Base-by-base conservation (phyloP, 2,888 invertebrate genomes). In the Nephrotoma flavescens region DNA sequence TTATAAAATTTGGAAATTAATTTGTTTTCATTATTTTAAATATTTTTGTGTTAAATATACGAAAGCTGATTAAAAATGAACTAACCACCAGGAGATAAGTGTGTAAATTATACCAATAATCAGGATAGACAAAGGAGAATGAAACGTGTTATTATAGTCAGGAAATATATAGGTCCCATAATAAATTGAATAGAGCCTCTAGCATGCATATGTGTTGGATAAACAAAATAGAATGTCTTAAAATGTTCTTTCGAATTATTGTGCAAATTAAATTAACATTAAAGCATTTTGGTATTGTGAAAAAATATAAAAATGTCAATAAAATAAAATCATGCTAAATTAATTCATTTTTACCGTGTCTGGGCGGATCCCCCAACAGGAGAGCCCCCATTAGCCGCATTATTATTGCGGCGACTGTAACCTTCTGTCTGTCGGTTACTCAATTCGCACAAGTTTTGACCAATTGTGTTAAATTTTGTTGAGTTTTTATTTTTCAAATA, bases 361-460 rank as follows among this genome's bases (percentile, higher is more conserved):
- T 88, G 88, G 87, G 89, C 88, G 88, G 88, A 86, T 88, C 88
- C 87, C 88, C 88, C 87, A 86, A 88, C 87, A 87, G 88, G 83
- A 87, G 88, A 47, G 87, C 88, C 87, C 87, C 88, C 88, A 88
- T 88, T 89, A 89, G 89, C 88, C 88, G 88, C 88, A 89, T 88
- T 89, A 89, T 89, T 89, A 88, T 89, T 89, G 88, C 88, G 87
- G 88, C 89, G 89, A 87, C 88, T 89, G 88, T 87, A 87, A 88
- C 88, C 89, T 88, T 89, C 88, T 86, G 88, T 88, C 88, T 89
- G 88, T 88, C 89, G 89, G 88, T 89, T 89, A 88, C 89, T 89
- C 89, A 89, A 88, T 88, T 89, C 89, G 88, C 89, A 89, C 88
- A 89, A 87, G 88, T 88, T 88, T 88, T 89, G 89, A 88, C 89